Evolutionary conservation across 2,797 vertebrate genomes (phyloP), one percentile per base, ranked within the genome.

Genomic region (Labeo calbasu): DNA sequence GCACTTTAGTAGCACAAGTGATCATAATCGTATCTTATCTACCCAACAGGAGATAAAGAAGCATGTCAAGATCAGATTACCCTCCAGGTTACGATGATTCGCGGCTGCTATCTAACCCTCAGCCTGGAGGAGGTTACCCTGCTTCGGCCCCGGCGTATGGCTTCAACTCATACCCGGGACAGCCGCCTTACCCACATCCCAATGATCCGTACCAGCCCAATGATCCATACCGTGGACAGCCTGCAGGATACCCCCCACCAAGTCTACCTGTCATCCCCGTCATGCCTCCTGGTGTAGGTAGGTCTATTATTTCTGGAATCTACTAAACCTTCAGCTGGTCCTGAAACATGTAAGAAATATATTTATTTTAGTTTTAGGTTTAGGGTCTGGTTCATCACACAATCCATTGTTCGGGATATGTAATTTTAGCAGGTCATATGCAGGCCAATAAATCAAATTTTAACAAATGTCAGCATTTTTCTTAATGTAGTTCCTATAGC

Each of bases 21-120:
- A 3, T 59, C 25, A 25, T n/a, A n/a, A 65, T 65, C 36, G 11
- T 46, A 79, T 21, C 19, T 32, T 28, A 40, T 51, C 23, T 68
- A 5, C 17, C 8, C 50, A 25, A 5, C 81, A 86, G 86, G 77
- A 43, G n/a, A 12, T 71, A 73, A 87, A 59, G 83, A 5, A 7
- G 84, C 88, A 98, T 98, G 97, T 96, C 97, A 0, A 93, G 91
- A 66, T 96, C 97, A 87, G 95, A 91, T 6, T 96, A 94, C 51
- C 97, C 97, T 0, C 97, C 97, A 0, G 89, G 92, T 0, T 98
- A 98, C 0, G 93, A 97, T 1, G 96, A 97, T 19, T 86, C 86
- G 86, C 90, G 85, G 15, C 92, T 95, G 0, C 86, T 96, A 3
- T 94, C 96, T 17, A 89, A 92, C 1, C 92, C 93, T 0, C 84